Conservation (phyloP, 1,140 invertebrate species). For the Triops longicaudatus region DNA sequence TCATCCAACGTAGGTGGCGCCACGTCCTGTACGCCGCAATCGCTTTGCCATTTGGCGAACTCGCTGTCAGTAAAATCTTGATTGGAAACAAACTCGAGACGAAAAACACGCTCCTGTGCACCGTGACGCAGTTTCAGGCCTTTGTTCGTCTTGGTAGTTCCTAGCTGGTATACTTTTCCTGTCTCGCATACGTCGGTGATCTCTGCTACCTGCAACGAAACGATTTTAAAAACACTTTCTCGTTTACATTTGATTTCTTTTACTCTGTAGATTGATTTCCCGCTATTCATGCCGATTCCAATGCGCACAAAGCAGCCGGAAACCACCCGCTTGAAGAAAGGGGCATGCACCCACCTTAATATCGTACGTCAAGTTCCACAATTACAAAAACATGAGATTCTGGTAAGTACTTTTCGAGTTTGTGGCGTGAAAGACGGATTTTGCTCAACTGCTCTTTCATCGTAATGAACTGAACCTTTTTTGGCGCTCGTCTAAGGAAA, state of each 20-base stretch:
- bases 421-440: conserved; percentile 80
- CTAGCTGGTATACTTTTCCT: conserved; percentile 85
- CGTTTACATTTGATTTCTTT: background rate
- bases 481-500: conserved; percentile 32
- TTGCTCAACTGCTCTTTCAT: conserved; percentile 75
- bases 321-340: conserved; percentile 84
- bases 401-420: conserved; percentile 61
- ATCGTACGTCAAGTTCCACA: conserved; percentile 37
- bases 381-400: conserved; percentile 19
- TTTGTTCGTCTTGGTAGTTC: conserved; percentile 87
- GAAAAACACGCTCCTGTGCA: conserved; percentile 79
- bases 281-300: conserved; percentile 87
- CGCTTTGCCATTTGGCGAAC: conserved; percentile 86
- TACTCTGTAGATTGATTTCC: conserved; percentile 79
- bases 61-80: conserved; percentile 87
- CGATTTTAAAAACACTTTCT: background rate
- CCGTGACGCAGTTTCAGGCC: conserved; percentile 68
- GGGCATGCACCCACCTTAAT: conserved; percentile 74
- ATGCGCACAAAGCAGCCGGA: conserved; percentile 91
- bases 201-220: conserved; percentile 61
- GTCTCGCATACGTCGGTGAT: conserved; percentile 92
- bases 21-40: conserved; percentile 64
- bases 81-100: conserved; percentile 97
- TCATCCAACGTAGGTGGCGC: conserved; percentile 74
- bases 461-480: conserved; percentile 55